These are phyloP conservation scores for Drosophila mercatorum DNA, from an alignment of 2,888 invertebrate species.

Conservation along the genomic window DNA sequence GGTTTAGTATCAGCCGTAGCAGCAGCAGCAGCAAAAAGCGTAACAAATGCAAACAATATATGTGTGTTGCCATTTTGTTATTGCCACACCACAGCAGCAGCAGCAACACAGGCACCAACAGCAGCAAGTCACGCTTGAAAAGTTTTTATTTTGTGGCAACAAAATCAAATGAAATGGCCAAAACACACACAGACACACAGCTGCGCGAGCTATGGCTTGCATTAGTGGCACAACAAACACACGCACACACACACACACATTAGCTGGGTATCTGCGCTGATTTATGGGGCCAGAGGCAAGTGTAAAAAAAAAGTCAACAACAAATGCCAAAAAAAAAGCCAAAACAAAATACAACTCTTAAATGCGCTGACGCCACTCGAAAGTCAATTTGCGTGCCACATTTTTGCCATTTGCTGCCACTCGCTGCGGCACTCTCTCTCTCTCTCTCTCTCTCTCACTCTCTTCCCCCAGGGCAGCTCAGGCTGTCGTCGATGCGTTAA, in stretches of 20 bases:
- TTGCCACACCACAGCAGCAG: slow-evolving; percentile 62
- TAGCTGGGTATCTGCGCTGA: slow-evolving; percentile 67
- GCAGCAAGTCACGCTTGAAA: slow-evolving; percentile 75
- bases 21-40: slow-evolving; percentile 55
- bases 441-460: not conserved
- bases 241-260: slow-evolving; percentile 28
- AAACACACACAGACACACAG: slow-evolving; percentile 26
- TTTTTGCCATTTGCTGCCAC: slow-evolving; percentile 13
- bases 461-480: slow-evolving; percentile 53
- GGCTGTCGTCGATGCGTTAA: slow-evolving; percentile 76
- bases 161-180: slow-evolving; percentile 76
- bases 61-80: slow-evolving; percentile 66
- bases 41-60: slow-evolving; percentile 68
- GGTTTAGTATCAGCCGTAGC: slow-evolving; percentile 60
- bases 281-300: slow-evolving; percentile 61
- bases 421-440: not conserved
- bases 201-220: slow-evolving; percentile 51
- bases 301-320: slow-evolving; percentile 22
- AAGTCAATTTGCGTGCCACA: slow-evolving; percentile 79
- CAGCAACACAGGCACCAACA: slow-evolving; percentile 40
- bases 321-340: slow-evolving; percentile 2
- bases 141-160: slow-evolving; percentile 74
- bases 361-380: slow-evolving; percentile 64
- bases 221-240: slow-evolving; percentile 47
- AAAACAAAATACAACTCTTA: slow-evolving; percentile 38